Percentiles rank a stretch among this genome's conserved stretches.
These are phyloP conservation scores for Chouioia cunea DNA, from an alignment of 2,888 invertebrate genomes.

Conservation along the genomic window DNA sequence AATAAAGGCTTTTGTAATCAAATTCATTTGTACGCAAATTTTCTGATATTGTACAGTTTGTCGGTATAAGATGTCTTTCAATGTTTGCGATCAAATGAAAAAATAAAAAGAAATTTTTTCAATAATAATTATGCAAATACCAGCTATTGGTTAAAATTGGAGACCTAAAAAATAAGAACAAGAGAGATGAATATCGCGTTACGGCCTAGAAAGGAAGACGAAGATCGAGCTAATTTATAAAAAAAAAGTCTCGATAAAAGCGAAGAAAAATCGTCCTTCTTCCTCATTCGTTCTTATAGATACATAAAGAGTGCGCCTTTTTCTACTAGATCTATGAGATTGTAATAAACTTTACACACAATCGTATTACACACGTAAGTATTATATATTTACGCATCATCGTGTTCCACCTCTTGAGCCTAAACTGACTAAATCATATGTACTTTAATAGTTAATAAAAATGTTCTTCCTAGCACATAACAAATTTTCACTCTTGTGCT, in stretches of 20 bases:
- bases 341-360: conserved; percentile 36
- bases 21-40: background rate
- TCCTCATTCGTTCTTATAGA: conserved; percentile 38
- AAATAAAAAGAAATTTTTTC: background rate
- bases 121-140: conserved; percentile 6
- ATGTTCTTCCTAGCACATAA: conserved; percentile 29
- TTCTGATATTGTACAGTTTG: background rate
- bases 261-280: conserved; percentile 32
- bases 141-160: background rate
- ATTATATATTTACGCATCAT: conserved; percentile 38
- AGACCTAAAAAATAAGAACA: background rate
- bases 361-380: too few species aligned
- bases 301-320: conserved; percentile 42
- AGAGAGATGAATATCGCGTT: conserved; percentile 27
- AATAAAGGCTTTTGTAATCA: background rate
- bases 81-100: conserved; percentile 10
- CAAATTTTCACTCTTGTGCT: conserved; percentile 18
- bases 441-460: conserved; percentile 18
- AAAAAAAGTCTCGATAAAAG: conserved; percentile 16
- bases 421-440: conserved; percentile 37
- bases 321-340: conserved; percentile 47
- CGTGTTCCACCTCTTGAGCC: conserved; percentile 45
- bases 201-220: conserved; percentile 46
- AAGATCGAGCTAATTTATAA: conserved; percentile 31
- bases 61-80: conserved; percentile 10